Conservation (phyloP, 2,113 vertebrate genomes). For the Syngnathus scovelli region DNA sequence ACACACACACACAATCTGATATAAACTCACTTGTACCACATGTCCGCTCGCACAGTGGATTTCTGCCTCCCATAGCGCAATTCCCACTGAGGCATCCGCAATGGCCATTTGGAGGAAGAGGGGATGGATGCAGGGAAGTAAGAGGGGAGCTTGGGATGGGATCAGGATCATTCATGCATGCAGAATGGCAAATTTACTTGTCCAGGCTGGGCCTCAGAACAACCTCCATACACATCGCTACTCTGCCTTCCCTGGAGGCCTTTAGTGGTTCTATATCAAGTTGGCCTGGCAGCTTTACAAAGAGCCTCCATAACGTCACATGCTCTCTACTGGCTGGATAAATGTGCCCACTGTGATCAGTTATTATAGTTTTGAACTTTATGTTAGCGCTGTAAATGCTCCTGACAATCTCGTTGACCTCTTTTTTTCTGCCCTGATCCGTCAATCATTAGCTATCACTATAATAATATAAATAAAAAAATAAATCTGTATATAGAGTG, state of each 20-base stretch:
- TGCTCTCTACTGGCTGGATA: constrained; percentile 25
- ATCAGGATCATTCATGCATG: constrained; percentile 60
- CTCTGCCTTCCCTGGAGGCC: constrained; percentile 49
- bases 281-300: constrained; percentile 49
- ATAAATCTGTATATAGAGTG: too few relatives aligned
- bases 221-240: constrained; percentile 31
- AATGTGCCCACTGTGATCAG: constrained; percentile 38
- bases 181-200: constrained; percentile 51
- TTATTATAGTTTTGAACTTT: constrained; percentile 31
- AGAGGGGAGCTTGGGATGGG: constrained; percentile 12
- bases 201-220: constrained; percentile 46
- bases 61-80: constrained; percentile 46
- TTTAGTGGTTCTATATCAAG: constrained; percentile 50
- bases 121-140: constrained; percentile 41
- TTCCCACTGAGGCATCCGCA: constrained; percentile 60
- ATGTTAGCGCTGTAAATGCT: constrained; percentile 15
- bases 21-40: constrained; percentile 50
- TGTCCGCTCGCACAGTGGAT: constrained; percentile 56
- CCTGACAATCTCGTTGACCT: constrained; percentile 11
- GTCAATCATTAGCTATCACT: background rate
- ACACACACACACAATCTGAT: constrained; percentile 35
- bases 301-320: constrained; percentile 46
- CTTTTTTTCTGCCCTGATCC: background rate
- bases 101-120: constrained; percentile 57
- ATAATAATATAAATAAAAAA: background rate